Evolutionary conservation across 1,140 invertebrate genomes (phyloP).

Genomic region (Drosophila sucinea): DNA sequence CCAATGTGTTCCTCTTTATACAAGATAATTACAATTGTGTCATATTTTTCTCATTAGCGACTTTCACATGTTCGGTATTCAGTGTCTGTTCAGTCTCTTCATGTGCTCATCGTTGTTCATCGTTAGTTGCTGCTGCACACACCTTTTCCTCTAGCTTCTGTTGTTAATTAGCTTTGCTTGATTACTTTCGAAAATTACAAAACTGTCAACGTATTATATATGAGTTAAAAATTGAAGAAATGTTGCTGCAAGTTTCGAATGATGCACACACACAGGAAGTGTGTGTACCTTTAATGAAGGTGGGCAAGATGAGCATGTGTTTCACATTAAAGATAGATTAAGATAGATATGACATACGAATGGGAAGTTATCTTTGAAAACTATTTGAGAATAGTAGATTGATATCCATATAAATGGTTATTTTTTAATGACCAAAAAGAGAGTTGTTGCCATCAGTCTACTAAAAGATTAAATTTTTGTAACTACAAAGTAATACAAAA

Average conservation of each 20-base stretch:
- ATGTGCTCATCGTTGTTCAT: background rate
- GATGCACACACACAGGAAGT: conserved; percentile 13
- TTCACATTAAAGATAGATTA: conserved; percentile 34
- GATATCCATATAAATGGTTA: too few species aligned
- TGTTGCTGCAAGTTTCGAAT: conserved; percentile 30
- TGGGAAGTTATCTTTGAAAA: background rate
- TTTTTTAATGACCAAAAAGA: too few species aligned
- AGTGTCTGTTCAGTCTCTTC: conserved; percentile 32
- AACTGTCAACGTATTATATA: conserved; percentile 79
- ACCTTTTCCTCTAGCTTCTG: conserved; percentile 48
- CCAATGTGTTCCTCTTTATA: conserved; percentile 42
- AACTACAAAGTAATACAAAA: too few species aligned
- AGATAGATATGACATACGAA: background rate
- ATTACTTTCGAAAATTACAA: conserved; percentile 79
- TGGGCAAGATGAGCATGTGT: conserved; percentile 32
- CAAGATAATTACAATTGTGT: conserved; percentile 79
- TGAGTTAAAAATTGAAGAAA: conserved; percentile 30
- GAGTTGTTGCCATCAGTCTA: too few species aligned
- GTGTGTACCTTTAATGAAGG: conserved; percentile 45
- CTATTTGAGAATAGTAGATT: background rate
- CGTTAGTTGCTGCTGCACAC: conserved; percentile 34
- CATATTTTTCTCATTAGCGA: conserved; percentile 80
- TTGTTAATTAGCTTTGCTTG: conserved; percentile 77
- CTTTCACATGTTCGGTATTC: conserved; percentile 51
- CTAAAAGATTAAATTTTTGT: too few species aligned